Base-by-base conservation (phyloP, 1,140 invertebrate species). In the Melipona quadrifasciata region DNA sequence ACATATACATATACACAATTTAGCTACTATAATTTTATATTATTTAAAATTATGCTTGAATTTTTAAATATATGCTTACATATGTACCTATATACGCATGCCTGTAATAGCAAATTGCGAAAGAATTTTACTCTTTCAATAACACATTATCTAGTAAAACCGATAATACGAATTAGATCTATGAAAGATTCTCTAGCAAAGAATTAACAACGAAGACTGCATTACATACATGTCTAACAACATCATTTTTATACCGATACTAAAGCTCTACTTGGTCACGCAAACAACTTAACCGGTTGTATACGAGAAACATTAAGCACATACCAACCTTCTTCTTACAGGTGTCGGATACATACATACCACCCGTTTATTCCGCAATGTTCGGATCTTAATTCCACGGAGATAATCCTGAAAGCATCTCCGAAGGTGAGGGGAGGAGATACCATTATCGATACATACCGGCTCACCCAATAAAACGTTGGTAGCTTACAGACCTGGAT, bases 401-500 rank as follows among this genome's bases (percentile, higher is more conserved):
- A 70, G 82, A 83, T 79, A 83, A 83, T 82, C 80, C 73, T 57
- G 73, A 82, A 82, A 71, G 64, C 39, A 83, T 82, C 57, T 27
- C 12, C 24, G 16, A 47, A 34, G 21, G 19, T 21, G 51, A n/a
- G 24, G 24, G 53, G 11, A 19, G 70, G 27, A 27, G 47, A 81
- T 81, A 73, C 39, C 34, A 86, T 78, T 86, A 86, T 61, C 57
- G 65, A 72, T 67, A 58, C 80, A 83, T 84, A 67, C 68, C 74
- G 57, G 81, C 57, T 79, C 61, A 53, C 68, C 68, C 68, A 79
- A 86, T 72, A 80, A 80, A 86, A 84, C 64, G 75, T 84, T 68
- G 17, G 67, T 76, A 86, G 82, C 80, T 80, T 89, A 87, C 81
- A 89, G 86, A 77, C 82, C 68, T 87, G 85, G 79, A 80, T 85